Base-by-base conservation (phyloP, 2,113 vertebrate species). In the Xiphophorus couchianus region DNA sequence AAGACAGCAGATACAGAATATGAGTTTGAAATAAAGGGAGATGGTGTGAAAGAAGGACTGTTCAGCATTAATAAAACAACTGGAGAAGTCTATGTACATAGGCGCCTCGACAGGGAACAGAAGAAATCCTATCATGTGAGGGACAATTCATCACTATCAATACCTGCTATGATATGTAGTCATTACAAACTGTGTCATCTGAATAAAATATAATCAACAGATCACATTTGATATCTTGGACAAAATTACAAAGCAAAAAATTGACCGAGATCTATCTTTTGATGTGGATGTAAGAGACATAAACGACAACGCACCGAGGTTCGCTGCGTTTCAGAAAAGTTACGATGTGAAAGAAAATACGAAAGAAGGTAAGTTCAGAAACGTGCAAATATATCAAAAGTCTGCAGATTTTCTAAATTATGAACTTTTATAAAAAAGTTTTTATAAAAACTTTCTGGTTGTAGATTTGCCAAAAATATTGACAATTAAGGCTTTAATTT, bases 241-340 rank as follows among this genome's bases (percentile, higher is more conserved):
- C 48, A 82, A 1, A 48, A 0, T 0, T 0, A 93, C 86, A 0
- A 44, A 10, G 0, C 0, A 2, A 0, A 0, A 0, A 0, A 7
- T 95, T 27, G 96, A 96, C 81, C 80, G 0, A 4, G 90, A 94
- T 14, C 88, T 97, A 2, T 74, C 93, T 44, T 95, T 97, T 92
- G 91, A 89, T 12, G 78, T 97, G 3, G 87, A 87, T 3, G 66
- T 97, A 74, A 70, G 72, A 6, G 96, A 97, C 63, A 77, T 94
- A 68, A 97, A 97, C 74, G 96, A 97, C 80, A 96, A 96, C 0
- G 3, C 87, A 0, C 96, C 96, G 0, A 6, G 0, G 12, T 96
- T 97, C 82, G 1, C 0, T 0, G 0, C 0, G 73, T 2, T 33
- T 66, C 30, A 67, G 88, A 0, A n/a, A 0, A 2, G 7, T 61